Evolutionary conservation across 2,888 invertebrate genomes (phyloP).

Genomic region (Ellobium chinense): DNA sequence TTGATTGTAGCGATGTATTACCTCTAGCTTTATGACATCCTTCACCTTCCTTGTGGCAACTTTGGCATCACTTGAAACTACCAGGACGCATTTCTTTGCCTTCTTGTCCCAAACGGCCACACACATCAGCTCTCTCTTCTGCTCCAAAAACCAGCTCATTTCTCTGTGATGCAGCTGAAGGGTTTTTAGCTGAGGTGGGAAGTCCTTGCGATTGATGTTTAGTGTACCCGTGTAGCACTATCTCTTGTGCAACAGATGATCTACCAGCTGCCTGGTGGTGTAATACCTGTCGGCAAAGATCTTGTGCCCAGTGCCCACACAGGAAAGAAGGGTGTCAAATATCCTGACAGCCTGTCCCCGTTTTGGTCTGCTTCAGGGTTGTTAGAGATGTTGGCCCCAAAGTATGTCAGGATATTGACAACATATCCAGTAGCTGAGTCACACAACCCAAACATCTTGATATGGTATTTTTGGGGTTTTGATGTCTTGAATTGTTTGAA

Average conservation of each 20-base stretch:
- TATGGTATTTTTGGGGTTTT: too few relatives aligned
- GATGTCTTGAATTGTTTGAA: constrained; percentile 15
- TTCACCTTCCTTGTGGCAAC: neutral
- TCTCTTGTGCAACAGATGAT: neutral
- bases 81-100: neutral
- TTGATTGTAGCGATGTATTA: neutral
- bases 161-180: neutral
- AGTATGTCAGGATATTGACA: constrained; percentile 11
- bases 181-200: neutral
- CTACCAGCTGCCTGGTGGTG: neutral
- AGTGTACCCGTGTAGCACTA: neutral
- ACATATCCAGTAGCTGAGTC: constrained; percentile 23
- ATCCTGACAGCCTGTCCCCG: neutral
- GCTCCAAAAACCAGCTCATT: neutral
- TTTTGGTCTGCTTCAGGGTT: neutral
- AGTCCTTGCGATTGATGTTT: neutral
- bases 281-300: neutral
- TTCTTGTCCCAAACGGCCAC: neutral
- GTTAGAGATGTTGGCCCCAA: neutral
- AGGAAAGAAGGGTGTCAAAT: neutral
- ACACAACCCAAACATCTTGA: constrained; percentile 14
- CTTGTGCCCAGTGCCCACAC: neutral
- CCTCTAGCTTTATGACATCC: neutral
- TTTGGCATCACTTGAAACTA: neutral
- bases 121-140: neutral